Percentiles rank a stretch among this genome's conserved stretches.
phyloP scores from a whole-genome alignment of 2,888 invertebrate species.

The Melanostoma mellinum region DNA sequence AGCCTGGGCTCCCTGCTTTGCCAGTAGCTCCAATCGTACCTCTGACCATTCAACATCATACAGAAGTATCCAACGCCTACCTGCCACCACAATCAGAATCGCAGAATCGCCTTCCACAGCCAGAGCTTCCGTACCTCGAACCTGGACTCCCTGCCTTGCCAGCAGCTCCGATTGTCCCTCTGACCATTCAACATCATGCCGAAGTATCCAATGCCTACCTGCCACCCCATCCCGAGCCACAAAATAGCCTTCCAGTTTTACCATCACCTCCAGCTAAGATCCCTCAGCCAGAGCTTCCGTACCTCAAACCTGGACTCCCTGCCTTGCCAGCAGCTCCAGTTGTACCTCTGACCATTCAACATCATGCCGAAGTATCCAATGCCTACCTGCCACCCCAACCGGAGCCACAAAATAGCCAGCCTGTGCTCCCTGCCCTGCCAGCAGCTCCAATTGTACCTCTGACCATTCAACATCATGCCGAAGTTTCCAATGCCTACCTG shows the following conservation, averaged over 20 bases:
- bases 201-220: constrained; percentile 6
- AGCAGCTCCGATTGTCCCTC: constrained; percentile 21
- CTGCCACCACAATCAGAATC: too few species aligned
- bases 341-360: not conserved
- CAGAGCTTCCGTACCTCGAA: constrained; percentile 34
- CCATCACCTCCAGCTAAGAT: constrained; percentile 17
- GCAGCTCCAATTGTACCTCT: not conserved
- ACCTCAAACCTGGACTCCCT: constrained; percentile 41
- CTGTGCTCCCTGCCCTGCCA: not conserved
- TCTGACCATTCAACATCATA: not conserved
- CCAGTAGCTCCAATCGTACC: not conserved
- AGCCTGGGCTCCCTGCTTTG: too few species aligned
- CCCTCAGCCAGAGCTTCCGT: constrained; percentile 27
- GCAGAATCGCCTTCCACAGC: too few species aligned
- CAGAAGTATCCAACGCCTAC: not conserved
- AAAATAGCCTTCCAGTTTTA: not conserved
- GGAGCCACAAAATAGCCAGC: not conserved
- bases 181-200: not conserved
- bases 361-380: not conserved
- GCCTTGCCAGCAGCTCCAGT: not conserved
- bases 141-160: constrained; percentile 50
- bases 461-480: not conserved
- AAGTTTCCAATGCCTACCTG: too few species aligned
- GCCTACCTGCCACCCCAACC: too few species aligned
- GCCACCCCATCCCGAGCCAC: too few species aligned